These are phyloP conservation scores for Coturnix japonica DNA, from an alignment of 2,113 vertebrate species.

Conservation along the genomic window DNA sequence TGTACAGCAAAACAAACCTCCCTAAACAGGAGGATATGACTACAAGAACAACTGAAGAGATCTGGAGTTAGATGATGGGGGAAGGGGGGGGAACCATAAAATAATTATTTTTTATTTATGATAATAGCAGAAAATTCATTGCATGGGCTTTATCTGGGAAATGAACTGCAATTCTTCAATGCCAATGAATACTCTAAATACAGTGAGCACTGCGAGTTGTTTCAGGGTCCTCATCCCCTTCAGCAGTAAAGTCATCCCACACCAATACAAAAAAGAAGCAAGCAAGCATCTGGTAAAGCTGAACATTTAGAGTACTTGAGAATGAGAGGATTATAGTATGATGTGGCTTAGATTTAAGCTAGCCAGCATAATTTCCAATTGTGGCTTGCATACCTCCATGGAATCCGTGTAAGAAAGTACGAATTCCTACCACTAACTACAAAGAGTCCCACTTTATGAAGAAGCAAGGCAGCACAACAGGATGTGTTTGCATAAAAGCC, in stretches of 20 bases:
- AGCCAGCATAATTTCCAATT: background rate
- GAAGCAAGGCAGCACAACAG: constrained; percentile 48
- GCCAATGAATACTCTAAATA: background rate
- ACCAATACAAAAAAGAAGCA: background rate
- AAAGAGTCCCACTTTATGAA: constrained; percentile 37
- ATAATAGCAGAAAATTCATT: background rate
- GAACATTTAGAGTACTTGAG: background rate
- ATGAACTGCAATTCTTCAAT: background rate
- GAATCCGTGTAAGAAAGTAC: constrained; percentile 3
- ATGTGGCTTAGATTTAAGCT: constrained; percentile 23
- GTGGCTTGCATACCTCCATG: background rate
- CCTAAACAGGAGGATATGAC: background rate
- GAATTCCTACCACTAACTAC: background rate
- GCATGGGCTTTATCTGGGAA: background rate
- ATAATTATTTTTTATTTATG: background rate
- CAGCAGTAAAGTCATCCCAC: background rate
- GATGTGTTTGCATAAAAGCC: constrained; percentile 40
- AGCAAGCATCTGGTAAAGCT: background rate
- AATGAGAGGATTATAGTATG: background rate
- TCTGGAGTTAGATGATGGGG: background rate
- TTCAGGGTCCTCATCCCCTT: background rate
- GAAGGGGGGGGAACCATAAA: background rate
- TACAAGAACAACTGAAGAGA: background rate
- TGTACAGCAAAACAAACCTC: background rate
- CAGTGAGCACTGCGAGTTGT: background rate